Base-by-base conservation (phyloP, 1,140 invertebrate species). In the Calliphora vicina region DNA sequence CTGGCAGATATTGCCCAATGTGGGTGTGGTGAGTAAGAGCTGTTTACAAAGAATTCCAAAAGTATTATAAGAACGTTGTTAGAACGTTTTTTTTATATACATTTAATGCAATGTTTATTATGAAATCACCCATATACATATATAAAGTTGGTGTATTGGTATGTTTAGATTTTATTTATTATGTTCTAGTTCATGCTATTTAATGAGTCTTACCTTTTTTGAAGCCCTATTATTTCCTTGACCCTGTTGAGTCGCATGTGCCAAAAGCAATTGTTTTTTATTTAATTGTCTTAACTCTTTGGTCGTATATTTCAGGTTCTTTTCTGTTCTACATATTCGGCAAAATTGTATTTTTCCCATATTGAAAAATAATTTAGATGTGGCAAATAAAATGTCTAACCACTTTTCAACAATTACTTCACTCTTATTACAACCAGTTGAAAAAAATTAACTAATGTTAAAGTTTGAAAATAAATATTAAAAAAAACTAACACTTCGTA, bases 1-100 rank as follows among this genome's bases (percentile, higher is more conserved):
- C 3, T 80, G 35, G n/a, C 83, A 84, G 78, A 84, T 84, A 26
- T 84, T 84, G 23, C 83, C 83, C 26, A 81, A 57, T 50, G 83
- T 83, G 10, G 67, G 78, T 17, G 83, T 81, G 17, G 82, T 83
- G 13, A 50, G 42, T 20, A 81, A 26, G 13, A 83, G 20, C 83
- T 83, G 82, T 67, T 67, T 67, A 23, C 3, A 12, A 67, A 67
- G 2, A 23, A 67, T 23, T 23, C 15, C 15, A n/a, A 17, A 50
- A 50, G 45, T 50, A 50, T 13, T 12, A 35, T 0, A 35, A 35
- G 6, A 35, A 35, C 35, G 35, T 35, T 35, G 6, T 35, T 8
- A 10, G 35, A 5, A 35, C 10, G 35, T 5, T 0, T 35, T 35
- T 35, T 8, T 35, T 5, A 17, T n/a, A n/a, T n/a, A 57, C 50